Evolutionary conservation across 2,888 invertebrate genomes (phyloP), one percentile per base, ranked within the genome.

Genomic region (Phania funesta): DNA sequence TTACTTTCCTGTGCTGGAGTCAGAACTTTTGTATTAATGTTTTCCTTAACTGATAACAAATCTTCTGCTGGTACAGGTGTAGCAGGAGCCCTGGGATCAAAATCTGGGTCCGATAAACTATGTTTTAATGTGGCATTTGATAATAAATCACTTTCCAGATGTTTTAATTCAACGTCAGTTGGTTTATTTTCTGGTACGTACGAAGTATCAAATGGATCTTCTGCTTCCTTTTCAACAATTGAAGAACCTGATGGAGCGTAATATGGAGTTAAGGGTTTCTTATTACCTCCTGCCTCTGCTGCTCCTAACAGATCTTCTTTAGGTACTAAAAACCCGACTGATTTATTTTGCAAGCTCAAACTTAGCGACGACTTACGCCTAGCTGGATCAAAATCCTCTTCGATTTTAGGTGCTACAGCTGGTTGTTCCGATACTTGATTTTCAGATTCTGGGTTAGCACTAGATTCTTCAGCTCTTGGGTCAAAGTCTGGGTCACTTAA

Each of bases 121-220:
- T 93, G 92, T 65, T 92, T 91, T 16, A 94, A 87, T 56, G 90
- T 88, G 2, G 88, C 86, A 26, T 86, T 93, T 91, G 86, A 91
- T 88, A 88, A 93, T 92, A 87, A 94, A 91, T 96, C 96, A 87
- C 93, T 94, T 85, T 96, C 96, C 26, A 96, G 88, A 64, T 96
- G 91, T 88, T 95, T 95, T 8, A 96, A 89, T 89, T 96, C 96
- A 7, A 96, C 94, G 90, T 93, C 94, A 2, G 96, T 94, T 2
- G 96, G 96, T 65, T 94, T 92, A 52, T 95, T 93, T 87, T 95
- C 94, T 46, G 92, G 92, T 0, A 96, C 96, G 87, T 96, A 95
- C 0, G 97, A 95, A 0, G 97, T 97, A 88, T 97, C 97, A 88
- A 97, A 97, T 0, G 97, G 97, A 92, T 97, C 97, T 32, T 91